phyloP scores from a whole-genome alignment of 2,113 vertebrate species.

The Paradoxurus hermaphroditus region DNA sequence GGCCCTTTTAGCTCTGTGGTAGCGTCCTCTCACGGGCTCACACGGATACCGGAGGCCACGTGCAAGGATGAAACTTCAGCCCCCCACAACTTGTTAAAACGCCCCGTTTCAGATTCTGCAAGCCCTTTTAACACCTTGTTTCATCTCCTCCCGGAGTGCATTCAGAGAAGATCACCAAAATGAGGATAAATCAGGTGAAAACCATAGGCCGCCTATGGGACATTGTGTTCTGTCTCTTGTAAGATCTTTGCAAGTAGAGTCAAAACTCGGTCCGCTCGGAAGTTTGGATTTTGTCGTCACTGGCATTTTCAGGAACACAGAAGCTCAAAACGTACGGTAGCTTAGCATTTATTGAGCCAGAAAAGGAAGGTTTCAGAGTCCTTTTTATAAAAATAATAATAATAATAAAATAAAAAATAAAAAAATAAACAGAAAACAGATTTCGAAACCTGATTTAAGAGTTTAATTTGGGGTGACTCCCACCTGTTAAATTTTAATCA shows the following conservation, averaged over 20 bases:
- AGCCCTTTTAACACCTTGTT: not conserved
- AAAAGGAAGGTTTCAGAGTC: slow-evolving; percentile 69
- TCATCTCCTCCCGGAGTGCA: not conserved
- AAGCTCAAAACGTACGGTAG: slow-evolving; percentile 41
- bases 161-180: slow-evolving; percentile 6
- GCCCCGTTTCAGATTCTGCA: not conserved
- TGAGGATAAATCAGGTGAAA: not conserved
- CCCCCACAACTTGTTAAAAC: not conserved
- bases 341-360: slow-evolving; percentile 60
- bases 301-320: slow-evolving; percentile 50
- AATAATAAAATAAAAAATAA: no score
- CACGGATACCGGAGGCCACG: slow-evolving; percentile 5
- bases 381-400: not conserved
- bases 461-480: slow-evolving; percentile 79
- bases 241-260: not conserved
- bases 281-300: slow-evolving; percentile 33
- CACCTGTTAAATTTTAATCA: slow-evolving; percentile 84
- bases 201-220: not conserved
- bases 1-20: slow-evolving; percentile 40
- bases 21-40: slow-evolving; percentile 57
- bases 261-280: not conserved
- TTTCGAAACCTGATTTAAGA: slow-evolving; percentile 81
- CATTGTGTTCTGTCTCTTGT: not conserved
- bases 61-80: not conserved
- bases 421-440: slow-evolving; percentile 67